Conservation (phyloP, 2,113 vertebrate species). For the Salvator merianae region DNA sequence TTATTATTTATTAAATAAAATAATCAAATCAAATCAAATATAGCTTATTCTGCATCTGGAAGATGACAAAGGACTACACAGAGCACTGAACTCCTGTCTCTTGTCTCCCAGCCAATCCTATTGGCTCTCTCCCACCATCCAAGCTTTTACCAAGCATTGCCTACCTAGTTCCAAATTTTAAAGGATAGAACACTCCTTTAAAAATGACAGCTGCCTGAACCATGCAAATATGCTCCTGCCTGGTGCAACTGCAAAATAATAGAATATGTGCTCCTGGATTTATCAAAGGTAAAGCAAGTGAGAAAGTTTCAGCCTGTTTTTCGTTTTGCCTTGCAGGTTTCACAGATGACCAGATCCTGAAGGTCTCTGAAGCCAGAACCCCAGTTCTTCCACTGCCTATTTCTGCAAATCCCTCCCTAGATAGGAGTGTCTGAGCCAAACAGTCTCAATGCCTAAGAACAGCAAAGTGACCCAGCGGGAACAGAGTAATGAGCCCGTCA, state of each 20-base stretch:
- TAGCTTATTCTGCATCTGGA: not conserved
- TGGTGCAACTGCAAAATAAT: not conserved
- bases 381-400: not conserved
- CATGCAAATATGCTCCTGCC: not conserved
- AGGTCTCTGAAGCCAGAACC: not conserved
- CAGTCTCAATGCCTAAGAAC: constrained; percentile 88
- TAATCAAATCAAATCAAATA: too few species aligned
- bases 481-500: constrained; percentile 95
- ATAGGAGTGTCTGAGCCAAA: not conserved
- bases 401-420: fast-evolving
- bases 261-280: not conserved
- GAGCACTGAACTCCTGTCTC: not conserved
- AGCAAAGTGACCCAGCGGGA: constrained; percentile 96
- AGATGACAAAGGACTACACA: not conserved
- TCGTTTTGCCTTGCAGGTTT: constrained; percentile 47
- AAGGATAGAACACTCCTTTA: not conserved
- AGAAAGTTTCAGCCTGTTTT: not conserved
- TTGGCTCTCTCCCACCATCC: not conserved
- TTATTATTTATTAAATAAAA: too few species aligned
- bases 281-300: not conserved
- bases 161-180: not conserved
- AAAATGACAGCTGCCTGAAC: not conserved
- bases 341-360: constrained; percentile 70
- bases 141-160: not conserved
- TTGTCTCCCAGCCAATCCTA: not conserved